Evolutionary conservation across 2,113 vertebrate genomes (phyloP).

Genomic region (Psephotus haematonotus): DNA sequence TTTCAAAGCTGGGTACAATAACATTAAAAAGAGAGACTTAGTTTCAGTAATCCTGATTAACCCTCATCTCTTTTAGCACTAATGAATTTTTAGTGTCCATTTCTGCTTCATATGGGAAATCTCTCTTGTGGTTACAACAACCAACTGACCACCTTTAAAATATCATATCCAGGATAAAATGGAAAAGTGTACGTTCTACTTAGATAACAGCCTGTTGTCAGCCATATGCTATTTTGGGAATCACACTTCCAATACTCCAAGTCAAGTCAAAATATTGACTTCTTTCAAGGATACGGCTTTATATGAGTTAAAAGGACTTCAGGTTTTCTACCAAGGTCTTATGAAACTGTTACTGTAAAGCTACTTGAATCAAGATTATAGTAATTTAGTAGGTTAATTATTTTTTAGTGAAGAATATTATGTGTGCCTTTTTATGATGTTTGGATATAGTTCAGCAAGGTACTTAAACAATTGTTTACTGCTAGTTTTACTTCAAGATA

Average conservation of each 20-base stretch:
- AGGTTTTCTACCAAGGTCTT: background rate
- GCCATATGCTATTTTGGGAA: slow-evolving; percentile 4
- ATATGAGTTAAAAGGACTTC: background rate
- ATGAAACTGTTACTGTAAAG: background rate
- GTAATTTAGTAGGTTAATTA: background rate
- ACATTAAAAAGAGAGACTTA: background rate
- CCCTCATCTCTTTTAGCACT: background rate
- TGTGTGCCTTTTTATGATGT: background rate
- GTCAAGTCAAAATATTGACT: background rate
- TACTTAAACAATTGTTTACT: background rate
- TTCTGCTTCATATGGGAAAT: background rate
- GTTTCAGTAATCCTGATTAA: background rate
- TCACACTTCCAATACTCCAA: background rate
- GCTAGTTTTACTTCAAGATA: background rate
- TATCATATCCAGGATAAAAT: background rate
- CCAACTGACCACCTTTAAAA: background rate
- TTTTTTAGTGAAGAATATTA: background rate
- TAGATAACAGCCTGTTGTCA: slow-evolving; percentile 6
- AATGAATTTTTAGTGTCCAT: background rate
- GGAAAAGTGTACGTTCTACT: slow-evolving; percentile 15
- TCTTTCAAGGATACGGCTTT: background rate
- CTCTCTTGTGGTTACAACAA: background rate
- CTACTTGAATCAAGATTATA: background rate
- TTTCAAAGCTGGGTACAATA: background rate
- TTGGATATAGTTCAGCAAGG: background rate